Evolutionary conservation across 1,140 invertebrate genomes (phyloP).

Genomic region (Geopemphigus sp.): DNA sequence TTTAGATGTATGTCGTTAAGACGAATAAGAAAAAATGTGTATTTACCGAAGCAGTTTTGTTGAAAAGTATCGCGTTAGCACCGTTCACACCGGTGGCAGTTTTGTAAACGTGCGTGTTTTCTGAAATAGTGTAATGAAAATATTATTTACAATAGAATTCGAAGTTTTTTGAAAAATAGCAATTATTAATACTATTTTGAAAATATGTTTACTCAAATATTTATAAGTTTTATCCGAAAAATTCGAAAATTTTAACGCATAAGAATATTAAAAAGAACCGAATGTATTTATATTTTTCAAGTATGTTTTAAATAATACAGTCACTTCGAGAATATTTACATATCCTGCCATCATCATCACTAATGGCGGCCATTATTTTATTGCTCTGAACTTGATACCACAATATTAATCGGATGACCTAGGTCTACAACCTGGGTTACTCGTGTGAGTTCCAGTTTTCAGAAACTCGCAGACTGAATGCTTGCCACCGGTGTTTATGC

Average conservation of each 20-base stretch:
- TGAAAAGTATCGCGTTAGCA: neutral
- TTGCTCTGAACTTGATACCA: conserved; percentile 46
- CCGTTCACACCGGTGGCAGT: neutral
- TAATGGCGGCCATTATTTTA: neutral
- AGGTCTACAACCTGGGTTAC: conserved; percentile 29
- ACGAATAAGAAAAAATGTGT: too few species aligned
- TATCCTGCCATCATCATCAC: neutral
- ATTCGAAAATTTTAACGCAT: too few species aligned
- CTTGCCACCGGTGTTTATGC: neutral
- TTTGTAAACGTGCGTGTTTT: neutral
- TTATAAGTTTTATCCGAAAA: too few species aligned
- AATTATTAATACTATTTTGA: too few species aligned
- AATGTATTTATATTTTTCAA: neutral
- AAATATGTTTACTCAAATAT: too few species aligned
- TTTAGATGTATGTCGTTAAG: too few species aligned
- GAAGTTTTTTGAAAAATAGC: too few species aligned
- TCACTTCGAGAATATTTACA: neutral
- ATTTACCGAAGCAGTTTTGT: neutral
- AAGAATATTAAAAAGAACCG: neutral
- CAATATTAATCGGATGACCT: conserved; percentile 25
- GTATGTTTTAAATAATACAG: too few species aligned
- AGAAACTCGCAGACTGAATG: neutral
- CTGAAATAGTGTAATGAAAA: too few species aligned
- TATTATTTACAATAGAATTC: too few species aligned
- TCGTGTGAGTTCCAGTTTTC: conserved; percentile 24